phyloP scores from a whole-genome alignment of 1,140 invertebrate species.

The Drosophila pseudoobscura region DNA sequence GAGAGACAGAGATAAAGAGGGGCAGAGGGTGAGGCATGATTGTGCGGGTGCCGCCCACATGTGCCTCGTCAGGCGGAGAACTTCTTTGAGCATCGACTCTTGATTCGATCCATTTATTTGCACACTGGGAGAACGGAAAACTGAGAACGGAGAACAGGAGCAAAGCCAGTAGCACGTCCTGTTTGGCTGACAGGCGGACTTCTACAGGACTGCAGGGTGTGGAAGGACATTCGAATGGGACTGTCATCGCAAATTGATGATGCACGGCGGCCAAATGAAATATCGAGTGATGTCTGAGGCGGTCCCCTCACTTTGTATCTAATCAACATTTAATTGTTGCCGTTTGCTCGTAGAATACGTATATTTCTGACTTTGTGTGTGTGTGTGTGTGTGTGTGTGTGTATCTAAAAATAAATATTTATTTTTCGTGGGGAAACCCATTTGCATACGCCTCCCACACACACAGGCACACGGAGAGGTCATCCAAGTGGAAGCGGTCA shows the following conservation, averaged over 20 bases:
- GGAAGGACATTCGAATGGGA: constrained; percentile 4
- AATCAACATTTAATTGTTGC: constrained; percentile 66
- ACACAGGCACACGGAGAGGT: background rate
- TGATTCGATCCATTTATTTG: constrained; percentile 59
- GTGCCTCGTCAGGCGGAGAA: constrained; percentile 15
- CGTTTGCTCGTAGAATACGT: constrained; percentile 2
- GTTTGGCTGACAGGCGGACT: constrained; percentile 10
- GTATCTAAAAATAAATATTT: constrained; percentile 44
- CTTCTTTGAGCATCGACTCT: constrained; percentile 32
- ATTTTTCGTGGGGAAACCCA: constrained; percentile 43
- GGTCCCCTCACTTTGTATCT: constrained; percentile 17
- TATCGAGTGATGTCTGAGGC: constrained; percentile 25
- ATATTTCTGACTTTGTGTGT: constrained; percentile 31
- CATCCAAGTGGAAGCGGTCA: constrained; percentile 24
- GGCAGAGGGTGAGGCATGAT: constrained; percentile 8
- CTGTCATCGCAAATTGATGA: constrained; percentile 54
- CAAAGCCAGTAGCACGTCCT: background rate
- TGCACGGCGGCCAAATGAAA: constrained; percentile 28
- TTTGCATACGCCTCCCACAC: constrained; percentile 17
- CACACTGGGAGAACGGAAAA: constrained; percentile 7
- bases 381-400: too few relatives aligned
- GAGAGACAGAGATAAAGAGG: background rate
- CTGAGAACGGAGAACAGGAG: background rate
- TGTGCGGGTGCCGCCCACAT: constrained; percentile 48
- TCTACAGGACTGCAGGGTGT: constrained; percentile 7